Percentiles rank a stretch among this genome's conserved stretches.
These are phyloP conservation scores for Scleropages formosus DNA, from an alignment of 2,797 vertebrate species.

Conservation along the genomic window DNA sequence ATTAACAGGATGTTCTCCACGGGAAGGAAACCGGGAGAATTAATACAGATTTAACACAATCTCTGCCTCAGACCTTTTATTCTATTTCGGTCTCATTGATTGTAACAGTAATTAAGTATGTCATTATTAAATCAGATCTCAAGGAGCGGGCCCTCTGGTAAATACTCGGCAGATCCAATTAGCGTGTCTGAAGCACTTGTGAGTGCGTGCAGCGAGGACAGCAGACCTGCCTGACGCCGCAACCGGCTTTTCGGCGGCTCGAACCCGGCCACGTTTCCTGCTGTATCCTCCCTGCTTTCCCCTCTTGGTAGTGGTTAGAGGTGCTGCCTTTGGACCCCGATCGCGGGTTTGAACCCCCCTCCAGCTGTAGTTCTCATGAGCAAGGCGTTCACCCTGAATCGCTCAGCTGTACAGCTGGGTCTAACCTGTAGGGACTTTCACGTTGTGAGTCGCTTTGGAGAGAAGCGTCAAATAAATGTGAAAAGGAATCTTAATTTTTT, in stretches of 20 bases:
- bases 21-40: constrained; percentile 42
- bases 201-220: neutral
- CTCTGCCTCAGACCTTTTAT: constrained; percentile 52
- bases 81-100: constrained; percentile 48
- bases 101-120: constrained; percentile 54
- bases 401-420: no score
- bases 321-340: no score
- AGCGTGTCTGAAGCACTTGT: constrained; percentile 45
- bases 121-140: constrained; percentile 57
- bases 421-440: no score
- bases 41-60: constrained; percentile 51
- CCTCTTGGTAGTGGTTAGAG: no score
- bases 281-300: constrained; percentile 33
- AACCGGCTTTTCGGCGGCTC: constrained; percentile 39
- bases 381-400: no score
- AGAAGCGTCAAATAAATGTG: no score
- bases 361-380: no score
- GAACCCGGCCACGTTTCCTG: constrained; percentile 35
- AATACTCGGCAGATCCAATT: constrained; percentile 59
- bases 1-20: constrained; percentile 31
- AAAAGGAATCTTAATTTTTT: no score
- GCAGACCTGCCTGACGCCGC: constrained; percentile 21
- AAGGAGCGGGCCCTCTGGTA: constrained; percentile 38
- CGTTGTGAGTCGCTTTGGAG: no score
- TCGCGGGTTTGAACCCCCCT: no score